A percentile compares a stretch with the other conserved stretches of the same genome.
These are phyloP conservation scores for Ploceus nigricollis DNA, from an alignment of 2,113 vertebrate genomes.

Conservation along the genomic window DNA sequence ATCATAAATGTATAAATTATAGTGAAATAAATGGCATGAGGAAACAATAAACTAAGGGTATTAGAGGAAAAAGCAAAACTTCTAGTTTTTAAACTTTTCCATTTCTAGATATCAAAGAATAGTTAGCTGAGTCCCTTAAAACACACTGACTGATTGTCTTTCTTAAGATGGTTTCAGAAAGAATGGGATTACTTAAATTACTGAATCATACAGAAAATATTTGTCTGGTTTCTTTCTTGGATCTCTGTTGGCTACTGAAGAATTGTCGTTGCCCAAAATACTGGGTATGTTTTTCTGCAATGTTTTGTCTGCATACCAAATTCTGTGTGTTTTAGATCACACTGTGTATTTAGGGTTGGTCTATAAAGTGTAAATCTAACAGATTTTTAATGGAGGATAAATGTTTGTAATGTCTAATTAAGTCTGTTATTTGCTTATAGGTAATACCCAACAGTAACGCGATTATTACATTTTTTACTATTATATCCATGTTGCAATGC, in stretches of 20 bases:
- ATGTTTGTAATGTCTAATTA: background rate
- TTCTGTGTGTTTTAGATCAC: background rate
- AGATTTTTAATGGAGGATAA: background rate
- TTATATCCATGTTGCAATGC: background rate
- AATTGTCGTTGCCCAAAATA: background rate
- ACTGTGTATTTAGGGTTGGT: background rate
- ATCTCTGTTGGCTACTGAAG: background rate
- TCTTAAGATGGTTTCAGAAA: background rate
- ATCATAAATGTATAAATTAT: background rate
- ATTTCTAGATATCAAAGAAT: background rate
- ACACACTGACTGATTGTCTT: background rate
- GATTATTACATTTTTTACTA: background rate
- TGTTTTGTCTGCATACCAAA: background rate
- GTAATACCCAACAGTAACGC: background rate
- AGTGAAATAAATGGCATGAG: background rate
- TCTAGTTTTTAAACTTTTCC: background rate
- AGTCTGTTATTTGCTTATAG: background rate
- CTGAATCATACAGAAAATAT: background rate
- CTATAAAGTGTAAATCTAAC: background rate
- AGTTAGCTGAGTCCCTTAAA: background rate
- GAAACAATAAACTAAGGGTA: background rate
- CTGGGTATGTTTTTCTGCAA: background rate
- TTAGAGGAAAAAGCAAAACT: background rate
- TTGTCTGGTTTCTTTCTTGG: background rate
- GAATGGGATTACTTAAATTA: background rate